Evolutionary conservation across 2,888 invertebrate species (phyloP).

Genomic region (Lasioglossum vierecki): DNA sequence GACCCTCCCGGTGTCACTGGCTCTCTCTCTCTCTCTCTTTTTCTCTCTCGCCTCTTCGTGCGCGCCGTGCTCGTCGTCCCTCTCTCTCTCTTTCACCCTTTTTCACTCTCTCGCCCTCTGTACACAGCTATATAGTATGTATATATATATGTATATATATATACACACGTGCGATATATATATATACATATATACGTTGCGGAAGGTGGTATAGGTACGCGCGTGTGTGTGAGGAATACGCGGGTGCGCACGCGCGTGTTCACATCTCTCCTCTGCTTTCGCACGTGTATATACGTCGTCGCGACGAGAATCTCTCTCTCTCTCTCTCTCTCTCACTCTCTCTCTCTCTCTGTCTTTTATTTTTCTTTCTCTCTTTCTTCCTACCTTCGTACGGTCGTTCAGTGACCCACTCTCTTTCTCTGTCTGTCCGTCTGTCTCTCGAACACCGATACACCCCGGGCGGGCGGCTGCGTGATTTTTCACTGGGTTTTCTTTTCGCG

Average conservation of each 20-base stretch:
- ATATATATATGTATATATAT: neutral
- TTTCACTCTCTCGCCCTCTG: conserved; percentile 23
- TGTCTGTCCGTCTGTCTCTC: conserved; percentile 21
- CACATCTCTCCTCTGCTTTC: conserved; percentile 65
- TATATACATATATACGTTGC: neutral
- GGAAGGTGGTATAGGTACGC: neutral
- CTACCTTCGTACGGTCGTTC: conserved; percentile 65
- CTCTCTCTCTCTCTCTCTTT: conserved; percentile 42
- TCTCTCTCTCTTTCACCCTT: conserved; percentile 39
- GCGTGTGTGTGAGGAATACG: conserved; percentile 28
- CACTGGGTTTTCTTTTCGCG: conserved; percentile 30
- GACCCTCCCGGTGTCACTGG: conserved; percentile 65
- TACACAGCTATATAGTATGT: conserved; percentile 3
- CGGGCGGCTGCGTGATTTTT: conserved; percentile 29
- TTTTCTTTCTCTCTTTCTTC: conserved; percentile 48
- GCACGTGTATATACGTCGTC: conserved; percentile 61
- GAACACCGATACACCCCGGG: conserved; percentile 24
- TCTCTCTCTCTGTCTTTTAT: conserved; percentile 44
- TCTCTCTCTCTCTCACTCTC: conserved; percentile 20
- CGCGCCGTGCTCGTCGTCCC: conserved; percentile 54
- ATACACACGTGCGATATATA: conserved; percentile 6
- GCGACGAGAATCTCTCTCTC: conserved; percentile 54
- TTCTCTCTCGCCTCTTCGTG: conserved; percentile 57
- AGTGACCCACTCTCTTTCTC: conserved; percentile 64
- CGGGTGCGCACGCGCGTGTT: conserved; percentile 66